Percentiles rank a stretch among this genome's conserved stretches.
These are phyloP conservation scores for Stomatorhinus ivindoensis DNA, from an alignment of 2,113 vertebrate genomes.

Conservation along the genomic window DNA sequence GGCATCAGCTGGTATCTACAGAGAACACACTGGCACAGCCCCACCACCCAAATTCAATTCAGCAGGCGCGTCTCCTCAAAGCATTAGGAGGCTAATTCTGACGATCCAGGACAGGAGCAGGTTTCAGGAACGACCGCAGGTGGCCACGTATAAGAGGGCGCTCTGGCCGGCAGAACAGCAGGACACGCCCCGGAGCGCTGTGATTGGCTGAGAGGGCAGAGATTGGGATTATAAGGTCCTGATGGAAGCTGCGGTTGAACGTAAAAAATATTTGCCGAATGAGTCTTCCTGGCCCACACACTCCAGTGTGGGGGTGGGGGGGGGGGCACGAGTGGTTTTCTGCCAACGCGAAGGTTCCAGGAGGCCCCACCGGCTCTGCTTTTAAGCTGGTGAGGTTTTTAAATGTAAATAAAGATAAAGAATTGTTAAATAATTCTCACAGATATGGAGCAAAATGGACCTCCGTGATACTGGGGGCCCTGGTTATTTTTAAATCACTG, in stretches of 20 bases:
- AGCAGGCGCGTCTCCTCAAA: not conserved
- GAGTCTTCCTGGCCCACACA: not conserved
- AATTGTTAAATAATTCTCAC: not conserved
- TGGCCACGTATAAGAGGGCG: not conserved
- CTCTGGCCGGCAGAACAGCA: not conserved
- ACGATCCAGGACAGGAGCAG: not conserved
- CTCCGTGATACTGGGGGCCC: not conserved
- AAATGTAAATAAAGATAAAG: not conserved
- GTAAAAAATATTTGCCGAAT: not conserved
- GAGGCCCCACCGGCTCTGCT: not conserved
- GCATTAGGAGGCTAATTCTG: not conserved
- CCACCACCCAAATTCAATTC: conserved; percentile 8
- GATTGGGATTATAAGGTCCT: not conserved
- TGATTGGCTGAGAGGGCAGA: not conserved
- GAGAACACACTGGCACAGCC: not conserved
- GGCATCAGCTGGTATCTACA: not conserved
- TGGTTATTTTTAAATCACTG: not conserved
- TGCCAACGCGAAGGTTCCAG: not conserved
- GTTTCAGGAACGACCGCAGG: not conserved
- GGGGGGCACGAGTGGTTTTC: not conserved
- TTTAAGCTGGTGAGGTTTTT: not conserved
- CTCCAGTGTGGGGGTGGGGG: not conserved
- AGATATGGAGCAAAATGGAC: not conserved
- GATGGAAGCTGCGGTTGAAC: not conserved
- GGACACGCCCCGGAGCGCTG: not conserved